Conservation (phyloP, 2,113 vertebrate species). For the Pollimyrus isidori region DNA sequence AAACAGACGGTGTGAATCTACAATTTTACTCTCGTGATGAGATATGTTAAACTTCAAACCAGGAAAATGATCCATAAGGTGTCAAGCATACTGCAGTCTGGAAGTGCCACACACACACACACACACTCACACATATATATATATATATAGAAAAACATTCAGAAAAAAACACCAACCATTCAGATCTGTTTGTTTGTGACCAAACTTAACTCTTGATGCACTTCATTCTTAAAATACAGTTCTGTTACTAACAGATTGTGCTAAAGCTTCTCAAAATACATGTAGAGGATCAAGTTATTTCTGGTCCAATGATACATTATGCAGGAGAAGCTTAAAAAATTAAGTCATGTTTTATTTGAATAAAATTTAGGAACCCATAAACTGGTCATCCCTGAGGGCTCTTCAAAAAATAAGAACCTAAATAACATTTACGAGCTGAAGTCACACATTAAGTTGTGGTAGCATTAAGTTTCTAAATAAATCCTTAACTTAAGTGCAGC, state of each 20-base stretch:
- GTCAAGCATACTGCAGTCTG: not conserved
- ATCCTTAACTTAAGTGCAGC: not conserved
- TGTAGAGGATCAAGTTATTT: slow-evolving; percentile 33
- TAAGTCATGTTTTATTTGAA: slow-evolving; percentile 32
- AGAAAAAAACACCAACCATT: not conserved
- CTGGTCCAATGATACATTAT: slow-evolving; percentile 27
- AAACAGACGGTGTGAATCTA: not conserved
- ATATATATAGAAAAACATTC: not conserved
- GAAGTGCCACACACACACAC: not conserved
- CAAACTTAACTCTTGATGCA: not conserved
- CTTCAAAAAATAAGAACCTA: slow-evolving; percentile 44
- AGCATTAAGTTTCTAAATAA: slow-evolving; percentile 12
- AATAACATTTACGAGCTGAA: slow-evolving; percentile 30
- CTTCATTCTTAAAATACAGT: not conserved
- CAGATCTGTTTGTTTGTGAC: not conserved
- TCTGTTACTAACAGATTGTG: slow-evolving; percentile 29
- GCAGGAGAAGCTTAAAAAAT: slow-evolving; percentile 31
- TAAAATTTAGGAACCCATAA: slow-evolving; percentile 33
- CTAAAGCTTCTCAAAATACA: slow-evolving; percentile 22
- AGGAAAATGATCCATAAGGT: not conserved
- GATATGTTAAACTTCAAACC: not conserved
- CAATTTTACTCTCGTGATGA: not conserved
- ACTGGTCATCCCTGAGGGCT: slow-evolving; percentile 47
- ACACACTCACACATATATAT: not conserved
- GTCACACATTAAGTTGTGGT: slow-evolving; percentile 34